Conservation (phyloP, 2,888 invertebrate genomes). For the Mythimna pallens region DNA sequence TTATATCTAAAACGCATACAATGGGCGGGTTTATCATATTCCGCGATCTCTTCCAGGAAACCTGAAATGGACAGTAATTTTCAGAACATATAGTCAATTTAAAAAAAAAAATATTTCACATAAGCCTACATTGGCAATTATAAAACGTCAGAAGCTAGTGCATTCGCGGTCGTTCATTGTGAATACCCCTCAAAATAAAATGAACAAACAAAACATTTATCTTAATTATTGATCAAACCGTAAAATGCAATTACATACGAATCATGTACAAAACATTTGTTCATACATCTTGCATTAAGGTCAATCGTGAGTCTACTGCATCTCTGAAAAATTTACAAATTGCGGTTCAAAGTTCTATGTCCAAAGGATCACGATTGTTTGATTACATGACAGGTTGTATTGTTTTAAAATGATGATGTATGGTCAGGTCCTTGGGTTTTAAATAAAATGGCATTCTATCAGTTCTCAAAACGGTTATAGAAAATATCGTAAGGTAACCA, state of each 20-base stretch:
- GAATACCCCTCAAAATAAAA: slow-evolving; percentile 43
- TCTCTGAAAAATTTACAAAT: slow-evolving; percentile 62
- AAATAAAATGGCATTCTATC: too few relatives aligned
- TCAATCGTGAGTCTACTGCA: slow-evolving; percentile 62
- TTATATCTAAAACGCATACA: too few relatives aligned
- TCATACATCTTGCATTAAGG: slow-evolving; percentile 58
- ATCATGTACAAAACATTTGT: slow-evolving; percentile 50
- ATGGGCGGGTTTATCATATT: too few relatives aligned
- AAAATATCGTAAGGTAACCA: too few relatives aligned
- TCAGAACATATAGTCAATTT: too few relatives aligned
- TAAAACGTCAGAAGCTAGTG: too few relatives aligned
- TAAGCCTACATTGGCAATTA: too few relatives aligned
- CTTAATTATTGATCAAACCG: slow-evolving; percentile 64
- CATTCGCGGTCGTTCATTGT: not conserved
- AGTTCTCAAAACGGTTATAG: too few relatives aligned
- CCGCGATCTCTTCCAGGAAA: too few relatives aligned
- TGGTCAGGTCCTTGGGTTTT: not conserved
- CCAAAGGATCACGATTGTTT: slow-evolving; percentile 72
- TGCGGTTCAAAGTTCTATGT: slow-evolving; percentile 73
- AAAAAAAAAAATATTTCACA: too few relatives aligned
- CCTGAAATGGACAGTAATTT: too few relatives aligned
- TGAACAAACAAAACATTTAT: slow-evolving; percentile 62
- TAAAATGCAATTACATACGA: slow-evolving; percentile 59
- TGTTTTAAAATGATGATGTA: slow-evolving; percentile 21
- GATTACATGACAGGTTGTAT: slow-evolving; percentile 23